phyloP scores from a whole-genome alignment of 1,140 invertebrate genomes.

The Drosophila pruinosa region DNA sequence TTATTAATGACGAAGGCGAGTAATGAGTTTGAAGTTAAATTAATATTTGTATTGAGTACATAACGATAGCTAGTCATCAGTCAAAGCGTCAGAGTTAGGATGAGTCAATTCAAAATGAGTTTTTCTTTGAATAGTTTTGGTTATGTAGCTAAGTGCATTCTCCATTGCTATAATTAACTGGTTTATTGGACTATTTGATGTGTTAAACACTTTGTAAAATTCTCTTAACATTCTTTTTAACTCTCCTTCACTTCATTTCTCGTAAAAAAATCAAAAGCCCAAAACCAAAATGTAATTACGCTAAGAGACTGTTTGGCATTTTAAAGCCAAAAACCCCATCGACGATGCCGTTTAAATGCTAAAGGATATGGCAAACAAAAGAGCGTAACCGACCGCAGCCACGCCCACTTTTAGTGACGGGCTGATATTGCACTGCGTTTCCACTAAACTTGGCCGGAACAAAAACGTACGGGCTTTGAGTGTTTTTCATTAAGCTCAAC shows the following conservation, averaged over 20 bases:
- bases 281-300: conserved; percentile 75
- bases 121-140: too few relatives aligned
- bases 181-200: too few relatives aligned
- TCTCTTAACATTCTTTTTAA: neutral
- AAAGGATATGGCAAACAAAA: conserved; percentile 43
- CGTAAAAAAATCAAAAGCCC: conserved; percentile 15
- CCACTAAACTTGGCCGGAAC: conserved; percentile 70
- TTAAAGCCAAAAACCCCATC: neutral
- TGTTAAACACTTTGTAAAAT: neutral
- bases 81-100: neutral
- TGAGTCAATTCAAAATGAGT: neutral
- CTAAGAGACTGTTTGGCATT: conserved; percentile 56
- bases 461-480: conserved; percentile 60
- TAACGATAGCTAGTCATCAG: conserved; percentile 25
- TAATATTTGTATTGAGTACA: conserved; percentile 41
- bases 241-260: neutral
- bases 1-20: conserved; percentile 56
- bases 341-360: conserved; percentile 33
- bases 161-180: too few relatives aligned
- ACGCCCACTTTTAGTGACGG: neutral
- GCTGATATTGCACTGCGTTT: conserved; percentile 36
- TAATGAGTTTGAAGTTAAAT: conserved; percentile 49
- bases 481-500: conserved; percentile 53
- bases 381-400: conserved; percentile 32
- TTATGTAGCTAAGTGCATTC: too few relatives aligned